phyloP scores from a whole-genome alignment of 2,888 invertebrate genomes.

The Eupithecia pulchellata region DNA sequence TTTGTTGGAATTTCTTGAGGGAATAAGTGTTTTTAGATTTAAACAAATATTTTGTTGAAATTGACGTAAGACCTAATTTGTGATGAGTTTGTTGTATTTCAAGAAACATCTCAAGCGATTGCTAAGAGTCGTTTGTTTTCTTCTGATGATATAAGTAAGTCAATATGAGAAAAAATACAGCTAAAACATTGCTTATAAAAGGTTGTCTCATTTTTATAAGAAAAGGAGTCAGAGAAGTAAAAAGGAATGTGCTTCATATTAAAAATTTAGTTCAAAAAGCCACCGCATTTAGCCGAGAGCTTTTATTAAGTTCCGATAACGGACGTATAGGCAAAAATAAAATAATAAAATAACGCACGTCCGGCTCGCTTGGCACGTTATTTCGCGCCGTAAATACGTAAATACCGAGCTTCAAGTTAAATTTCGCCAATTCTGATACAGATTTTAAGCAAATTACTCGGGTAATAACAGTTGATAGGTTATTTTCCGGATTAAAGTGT shows the following conservation, averaged over 20 bases:
- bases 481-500: conserved; percentile 20
- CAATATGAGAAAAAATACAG: too few relatives aligned
- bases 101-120: not conserved
- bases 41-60: conserved; percentile 38
- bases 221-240: not conserved
- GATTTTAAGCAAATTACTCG: conserved; percentile 22
- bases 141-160: too few relatives aligned
- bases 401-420: conserved; percentile 24
- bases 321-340: conserved; percentile 4
- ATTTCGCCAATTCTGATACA: conserved; percentile 28
- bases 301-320: not conserved
- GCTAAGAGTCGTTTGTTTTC: too few relatives aligned
- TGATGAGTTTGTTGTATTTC: conserved; percentile 15
- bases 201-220: not conserved
- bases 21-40: conserved; percentile 44
- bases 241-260: not conserved
- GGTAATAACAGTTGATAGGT: conserved; percentile 23
- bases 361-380: conserved; percentile 41
- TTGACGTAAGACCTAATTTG: conserved; percentile 22
- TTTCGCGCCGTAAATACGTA: conserved; percentile 35
- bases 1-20: conserved; percentile 40
- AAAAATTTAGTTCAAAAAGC: not conserved
- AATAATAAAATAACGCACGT: conserved; percentile 37
- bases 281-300: not conserved
- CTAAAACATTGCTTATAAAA: too few relatives aligned